A percentile compares a stretch with the other conserved stretches of the same genome.
Evolutionary conservation across 2,113 vertebrate genomes (phyloP).

Genomic region (Gnathonemus longibarbis): DNA sequence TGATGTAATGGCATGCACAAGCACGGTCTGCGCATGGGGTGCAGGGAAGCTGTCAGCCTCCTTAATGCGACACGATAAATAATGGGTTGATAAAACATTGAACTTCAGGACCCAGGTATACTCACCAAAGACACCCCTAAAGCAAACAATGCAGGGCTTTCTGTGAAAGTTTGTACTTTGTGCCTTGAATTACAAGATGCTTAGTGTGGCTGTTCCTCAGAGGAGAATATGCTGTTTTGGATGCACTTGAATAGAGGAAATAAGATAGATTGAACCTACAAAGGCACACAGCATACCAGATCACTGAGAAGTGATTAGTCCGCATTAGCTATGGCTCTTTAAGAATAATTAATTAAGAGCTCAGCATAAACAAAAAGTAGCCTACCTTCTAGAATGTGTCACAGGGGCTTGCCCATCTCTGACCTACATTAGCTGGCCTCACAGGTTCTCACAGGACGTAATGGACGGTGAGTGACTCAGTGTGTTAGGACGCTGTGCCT

Average conservation of each 20-base stretch:
- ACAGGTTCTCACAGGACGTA: neutral
- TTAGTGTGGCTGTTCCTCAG: neutral
- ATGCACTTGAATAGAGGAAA: neutral
- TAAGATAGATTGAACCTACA: no score
- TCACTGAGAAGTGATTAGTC: neutral
- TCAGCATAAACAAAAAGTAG: neutral
- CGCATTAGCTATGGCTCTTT: neutral
- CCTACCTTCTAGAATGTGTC: neutral
- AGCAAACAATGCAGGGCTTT: neutral
- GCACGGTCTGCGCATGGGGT: neutral
- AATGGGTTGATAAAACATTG: conserved; percentile 23
- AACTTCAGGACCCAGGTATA: neutral
- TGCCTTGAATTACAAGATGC: neutral
- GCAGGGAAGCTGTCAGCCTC: neutral
- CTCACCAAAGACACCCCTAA: neutral
- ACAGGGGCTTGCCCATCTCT: neutral
- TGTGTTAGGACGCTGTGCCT: neutral
- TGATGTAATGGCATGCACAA: conserved; percentile 28
- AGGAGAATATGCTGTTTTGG: neutral
- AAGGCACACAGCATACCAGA: neutral
- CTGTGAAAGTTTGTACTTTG: neutral
- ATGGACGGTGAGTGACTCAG: neutral
- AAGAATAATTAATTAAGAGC: neutral
- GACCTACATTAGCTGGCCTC: neutral
- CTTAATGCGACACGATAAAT: neutral